Evolutionary conservation across 1,140 invertebrate genomes (phyloP).

Genomic region (Scaptomyza hsui): DNA sequence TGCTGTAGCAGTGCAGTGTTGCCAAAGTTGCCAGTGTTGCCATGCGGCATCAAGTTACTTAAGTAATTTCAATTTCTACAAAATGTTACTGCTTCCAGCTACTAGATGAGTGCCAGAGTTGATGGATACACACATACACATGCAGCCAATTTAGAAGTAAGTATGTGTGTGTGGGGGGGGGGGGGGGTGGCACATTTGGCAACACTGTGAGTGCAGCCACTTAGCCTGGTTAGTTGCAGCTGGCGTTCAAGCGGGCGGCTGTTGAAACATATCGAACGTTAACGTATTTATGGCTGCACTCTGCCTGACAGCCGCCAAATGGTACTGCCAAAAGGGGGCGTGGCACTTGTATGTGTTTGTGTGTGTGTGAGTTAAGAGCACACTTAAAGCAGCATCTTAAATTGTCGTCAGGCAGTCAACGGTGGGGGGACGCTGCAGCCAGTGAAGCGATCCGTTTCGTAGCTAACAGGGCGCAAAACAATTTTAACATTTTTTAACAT

Average conservation of each 20-base stretch:
- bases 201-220: constrained; percentile 68
- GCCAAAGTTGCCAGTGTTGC: constrained; percentile 11
- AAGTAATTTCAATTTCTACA: constrained; percentile 58
- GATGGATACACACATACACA: constrained; percentile 28
- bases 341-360: background rate
- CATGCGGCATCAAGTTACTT: constrained; percentile 37
- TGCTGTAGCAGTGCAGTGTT: background rate
- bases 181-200: constrained; percentile 33
- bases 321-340: constrained; percentile 25
- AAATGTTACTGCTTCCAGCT: constrained; percentile 36
- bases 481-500: constrained; percentile 71
- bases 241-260: constrained; percentile 38
- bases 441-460: constrained; percentile 45
- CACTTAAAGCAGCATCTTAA: constrained; percentile 60
- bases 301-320: constrained; percentile 67
- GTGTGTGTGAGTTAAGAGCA: constrained; percentile 1
- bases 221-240: constrained; percentile 69
- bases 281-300: constrained; percentile 80
- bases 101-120: constrained; percentile 18
- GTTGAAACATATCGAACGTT: constrained; percentile 72
- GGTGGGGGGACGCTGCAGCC: constrained; percentile 17
- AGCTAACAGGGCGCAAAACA: constrained; percentile 67
- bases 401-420: constrained; percentile 30
- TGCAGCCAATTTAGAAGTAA: constrained; percentile 25
- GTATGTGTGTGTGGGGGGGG: background rate